phyloP scores from a whole-genome alignment of 2,113 vertebrate species.

The Notothenia rossii region DNA sequence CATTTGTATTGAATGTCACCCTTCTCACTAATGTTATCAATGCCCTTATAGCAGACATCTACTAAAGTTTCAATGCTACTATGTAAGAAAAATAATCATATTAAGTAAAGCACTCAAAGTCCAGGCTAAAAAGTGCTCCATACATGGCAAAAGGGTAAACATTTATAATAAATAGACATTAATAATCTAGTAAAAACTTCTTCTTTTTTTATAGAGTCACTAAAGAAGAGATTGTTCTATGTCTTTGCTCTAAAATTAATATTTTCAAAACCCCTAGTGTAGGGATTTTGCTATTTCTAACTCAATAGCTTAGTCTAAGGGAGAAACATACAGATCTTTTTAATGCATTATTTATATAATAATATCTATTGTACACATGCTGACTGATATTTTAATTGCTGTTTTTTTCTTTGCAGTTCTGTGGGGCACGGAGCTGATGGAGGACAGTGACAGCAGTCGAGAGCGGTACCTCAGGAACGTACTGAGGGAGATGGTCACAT shows the following conservation, averaged over 20 bases:
- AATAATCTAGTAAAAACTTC: background rate
- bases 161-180: background rate
- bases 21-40: no score
- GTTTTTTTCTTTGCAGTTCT: slow-evolving; percentile 85
- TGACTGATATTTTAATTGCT: background rate
- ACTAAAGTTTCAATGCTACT: background rate
- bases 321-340: background rate
- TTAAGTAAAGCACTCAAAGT: background rate
- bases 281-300: no score
- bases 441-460: slow-evolving; percentile 90
- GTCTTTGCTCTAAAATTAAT: background rate
- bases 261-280: background rate
- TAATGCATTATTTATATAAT: background rate
- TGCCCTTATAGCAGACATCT: no score
- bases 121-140: no score
- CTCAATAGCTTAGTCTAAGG: background rate
- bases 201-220: background rate
- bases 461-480: slow-evolving; percentile 93
- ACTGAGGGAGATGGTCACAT: slow-evolving; percentile 92
- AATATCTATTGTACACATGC: background rate
- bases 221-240: background rate
- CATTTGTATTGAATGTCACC: no score
- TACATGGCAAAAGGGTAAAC: background rate
- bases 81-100: background rate
- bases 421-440: slow-evolving; percentile 97